Base-by-base conservation (phyloP, 2,797 vertebrate genomes). In the Nothura maculosa region DNA sequence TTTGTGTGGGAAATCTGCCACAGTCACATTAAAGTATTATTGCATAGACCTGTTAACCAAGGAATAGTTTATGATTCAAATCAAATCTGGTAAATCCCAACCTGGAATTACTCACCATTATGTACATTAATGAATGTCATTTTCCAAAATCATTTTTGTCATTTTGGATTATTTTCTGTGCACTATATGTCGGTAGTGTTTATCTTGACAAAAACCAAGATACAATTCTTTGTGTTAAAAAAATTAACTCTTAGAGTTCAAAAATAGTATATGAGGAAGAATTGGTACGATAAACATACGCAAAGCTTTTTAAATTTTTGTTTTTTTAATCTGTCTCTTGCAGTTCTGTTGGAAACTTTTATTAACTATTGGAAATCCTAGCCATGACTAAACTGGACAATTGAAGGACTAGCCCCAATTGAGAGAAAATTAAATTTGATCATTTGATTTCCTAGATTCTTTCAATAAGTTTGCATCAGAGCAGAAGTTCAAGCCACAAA, bases 81-180 rank as follows among this genome's bases (percentile, higher is more conserved):
- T 77, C 30, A 90, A 76, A 68, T 84, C 77, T 81, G 67, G 55
- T 94, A 88, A 90, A 79, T 68, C 68, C 64, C 42, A 80, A 42
- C 64, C 81, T 90, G 76, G 78, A 88, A 80, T 91, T 93, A 70
- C 42, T 93, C 55, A 91, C 74, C 20, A 48, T 85, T 84, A 67
- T 16, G 63, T 63, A 12, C 52, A 43, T 67, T 77, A 77, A 43
- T 34, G 55, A 78, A 67, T 77, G 80, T 77, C 10, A 0, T 87
- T 83, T 91, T 70, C 89, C 60, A 93, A 79, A 92, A 92, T 81
- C 60, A 57, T 3, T 91, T 81, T 76, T 93, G 85, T 92, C 82
- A 11, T 88, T 93, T 57, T 48, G 36, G 47, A 79, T 95, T 88
- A 79, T 92, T 92, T 93, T 94, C 85, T 84, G 28, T 86, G 62